Evolutionary conservation across 2,888 invertebrate species (phyloP), one percentile per base, ranked within the genome.

Genomic region (Drosophila maculinotata): DNA sequence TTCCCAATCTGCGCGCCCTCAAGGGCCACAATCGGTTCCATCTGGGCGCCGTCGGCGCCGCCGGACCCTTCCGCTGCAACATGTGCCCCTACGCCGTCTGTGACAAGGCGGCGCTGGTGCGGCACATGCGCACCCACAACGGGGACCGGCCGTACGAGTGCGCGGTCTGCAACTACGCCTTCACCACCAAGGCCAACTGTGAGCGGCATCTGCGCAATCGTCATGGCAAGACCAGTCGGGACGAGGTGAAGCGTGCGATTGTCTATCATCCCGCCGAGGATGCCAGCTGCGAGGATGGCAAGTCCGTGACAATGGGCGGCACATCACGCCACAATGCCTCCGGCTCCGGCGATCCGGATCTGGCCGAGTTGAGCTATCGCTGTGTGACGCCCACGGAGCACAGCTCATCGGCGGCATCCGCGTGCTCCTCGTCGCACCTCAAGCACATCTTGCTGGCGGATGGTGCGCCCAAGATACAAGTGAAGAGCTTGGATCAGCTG

Each of bases 111-210:
- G 97, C 98, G 2, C 92, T 99, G 47, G 95, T 97, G 7, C 94
- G 98, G 15, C 98, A 98, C 89, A 95, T 98, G 94, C 93, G 98
- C 38, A 97, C 97, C 0, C 98, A 98, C 92, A 98, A 98, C 89
- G 98, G 98, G 0, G 98, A 98, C 85, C 93, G 98, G 9, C 98
- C 98, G 0, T 98, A 97, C 89, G 97, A 98, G 90, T 99, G 98
- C 89, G 95, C 96, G 0, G 94, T 98, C n/a, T 99, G 99, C 91
- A 97, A 97, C 88, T 98, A 97, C 89, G 98, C 98, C 2, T 99
- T 99, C 91, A 98, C 98, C 23, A 98, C 98, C 0, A 98, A 98
- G 92, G 98, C 98, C 1, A 98, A 99, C 90, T 99, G 99, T 90
- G 98, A 99, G 92, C 93, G 98, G 5, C 98, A 99, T 91, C 93